phyloP scores from a whole-genome alignment of 2,797 vertebrate species.

The Parauchenoglanis punctatus region DNA sequence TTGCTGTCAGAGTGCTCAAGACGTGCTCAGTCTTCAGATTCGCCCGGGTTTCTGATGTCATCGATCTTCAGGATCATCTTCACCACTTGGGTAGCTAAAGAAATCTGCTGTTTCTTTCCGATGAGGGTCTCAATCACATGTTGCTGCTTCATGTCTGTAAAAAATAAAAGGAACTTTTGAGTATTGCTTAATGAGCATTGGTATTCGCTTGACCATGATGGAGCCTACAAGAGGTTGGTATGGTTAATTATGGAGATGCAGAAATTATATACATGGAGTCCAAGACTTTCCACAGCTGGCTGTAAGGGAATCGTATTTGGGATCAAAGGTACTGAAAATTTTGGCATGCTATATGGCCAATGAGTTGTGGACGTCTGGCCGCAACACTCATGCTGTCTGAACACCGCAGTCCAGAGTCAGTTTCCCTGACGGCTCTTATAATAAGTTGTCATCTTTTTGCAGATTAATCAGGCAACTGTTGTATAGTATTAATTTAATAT shows the following conservation, averaged over 20 bases:
- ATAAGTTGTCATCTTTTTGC: neutral
- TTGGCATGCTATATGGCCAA: neutral
- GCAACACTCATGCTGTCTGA: neutral
- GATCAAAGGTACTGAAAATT: neutral
- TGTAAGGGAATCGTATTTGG: neutral
- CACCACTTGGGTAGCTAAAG: slow-evolving; percentile 93
- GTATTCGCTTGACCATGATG: too few relatives aligned
- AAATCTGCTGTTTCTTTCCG: slow-evolving; percentile 97
- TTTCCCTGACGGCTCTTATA: too few relatives aligned
- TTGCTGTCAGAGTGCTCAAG: slow-evolving; percentile 65
- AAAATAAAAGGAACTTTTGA: neutral
- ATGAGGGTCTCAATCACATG: slow-evolving; percentile 97
- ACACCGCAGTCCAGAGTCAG: neutral
- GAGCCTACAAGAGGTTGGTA: neutral
- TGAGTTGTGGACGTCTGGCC: neutral
- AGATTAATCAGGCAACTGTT: neutral
- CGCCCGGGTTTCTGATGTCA: slow-evolving; percentile 92
- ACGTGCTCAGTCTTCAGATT: slow-evolving; percentile 84
- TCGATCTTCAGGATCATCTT: slow-evolving; percentile 99
- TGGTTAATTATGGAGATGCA: neutral
- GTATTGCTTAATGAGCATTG: neutral
- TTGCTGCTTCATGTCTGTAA: slow-evolving; percentile 94
- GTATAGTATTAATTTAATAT: neutral
- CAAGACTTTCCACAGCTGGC: neutral
- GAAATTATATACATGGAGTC: neutral